These are phyloP conservation scores for Gari tellinella DNA, from an alignment of 2,888 invertebrate species.

Conservation along the genomic window DNA sequence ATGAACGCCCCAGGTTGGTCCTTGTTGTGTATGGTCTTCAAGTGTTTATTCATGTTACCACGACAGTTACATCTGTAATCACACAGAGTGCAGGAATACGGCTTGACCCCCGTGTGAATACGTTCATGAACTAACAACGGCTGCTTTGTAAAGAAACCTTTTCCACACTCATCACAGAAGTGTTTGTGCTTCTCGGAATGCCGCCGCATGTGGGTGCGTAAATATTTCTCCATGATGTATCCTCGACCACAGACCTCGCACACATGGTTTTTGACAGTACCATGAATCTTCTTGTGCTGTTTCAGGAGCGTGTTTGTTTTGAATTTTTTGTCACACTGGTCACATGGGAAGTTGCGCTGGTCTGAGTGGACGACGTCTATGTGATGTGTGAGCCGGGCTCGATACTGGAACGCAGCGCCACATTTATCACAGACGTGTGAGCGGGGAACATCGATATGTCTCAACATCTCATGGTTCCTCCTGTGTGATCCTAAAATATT, in stretches of 20 bases:
- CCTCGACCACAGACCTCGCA: slow-evolving; percentile 16
- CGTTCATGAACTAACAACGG: not conserved
- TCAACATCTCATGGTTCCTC: slow-evolving; percentile 15
- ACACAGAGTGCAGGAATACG: slow-evolving; percentile 12
- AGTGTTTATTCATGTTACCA: slow-evolving; percentile 14
- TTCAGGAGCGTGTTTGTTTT: not conserved
- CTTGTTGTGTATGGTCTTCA: not conserved
- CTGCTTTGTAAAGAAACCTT: slow-evolving; percentile 16
- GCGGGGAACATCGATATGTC: slow-evolving; percentile 5
- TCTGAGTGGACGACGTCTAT: slow-evolving; percentile 10
- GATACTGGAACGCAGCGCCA: slow-evolving; percentile 20
- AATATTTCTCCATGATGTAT: not conserved
- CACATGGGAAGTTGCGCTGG: not conserved
- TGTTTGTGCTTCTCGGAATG: not conserved
- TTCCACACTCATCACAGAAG: slow-evolving; percentile 15
- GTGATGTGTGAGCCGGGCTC: slow-evolving; percentile 8
- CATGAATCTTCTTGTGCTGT: slow-evolving; percentile 10
- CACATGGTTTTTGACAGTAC: not conserved
- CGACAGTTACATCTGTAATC: not conserved
- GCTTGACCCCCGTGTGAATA: slow-evolving; percentile 18
- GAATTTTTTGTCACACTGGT: slow-evolving; percentile 4
- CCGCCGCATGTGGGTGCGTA: slow-evolving; percentile 5
- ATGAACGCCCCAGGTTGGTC: no score
- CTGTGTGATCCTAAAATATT: slow-evolving; percentile 9
- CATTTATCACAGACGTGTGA: slow-evolving; percentile 16